Evolutionary conservation across 2,888 invertebrate genomes (phyloP).

Genomic region (Rotaria socialis): DNA sequence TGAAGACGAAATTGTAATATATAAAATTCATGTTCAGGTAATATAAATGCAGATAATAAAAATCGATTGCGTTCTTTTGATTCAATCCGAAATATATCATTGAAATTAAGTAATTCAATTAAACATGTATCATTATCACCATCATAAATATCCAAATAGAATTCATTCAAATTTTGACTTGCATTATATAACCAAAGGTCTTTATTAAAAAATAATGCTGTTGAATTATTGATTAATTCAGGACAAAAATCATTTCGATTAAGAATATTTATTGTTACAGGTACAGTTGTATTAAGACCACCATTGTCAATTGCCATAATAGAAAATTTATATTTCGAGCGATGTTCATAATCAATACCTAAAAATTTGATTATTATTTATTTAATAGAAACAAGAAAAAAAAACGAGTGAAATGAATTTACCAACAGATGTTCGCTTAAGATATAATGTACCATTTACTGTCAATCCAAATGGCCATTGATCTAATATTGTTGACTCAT

Average conservation of each 20-base stretch:
- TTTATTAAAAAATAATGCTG: background rate
- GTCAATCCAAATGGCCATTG: conserved; percentile 24
- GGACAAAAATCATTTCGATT: conserved; percentile 34
- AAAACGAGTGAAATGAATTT: background rate
- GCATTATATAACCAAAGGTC: background rate
- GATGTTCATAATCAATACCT: conserved; percentile 30
- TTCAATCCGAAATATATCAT: background rate
- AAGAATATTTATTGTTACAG: background rate
- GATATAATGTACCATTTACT: conserved; percentile 16
- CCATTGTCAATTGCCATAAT: background rate
- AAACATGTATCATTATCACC: conserved; percentile 33
- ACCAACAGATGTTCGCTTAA: background rate
- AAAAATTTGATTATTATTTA: background rate
- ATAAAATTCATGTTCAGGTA: conserved; percentile 1
- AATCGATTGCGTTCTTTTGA: background rate
- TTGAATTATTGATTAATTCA: background rate
- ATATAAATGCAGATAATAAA: background rate
- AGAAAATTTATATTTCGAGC: background rate
- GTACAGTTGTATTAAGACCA: conserved; percentile 7
- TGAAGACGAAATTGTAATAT: background rate
- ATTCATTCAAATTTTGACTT: background rate
- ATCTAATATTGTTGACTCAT: background rate
- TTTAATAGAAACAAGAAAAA: background rate
- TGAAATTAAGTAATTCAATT: conserved; percentile 7
- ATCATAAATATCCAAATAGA: background rate